Base-by-base conservation (phyloP, 1,140 invertebrate species). In the Lysiphlebus fabarum region DNA sequence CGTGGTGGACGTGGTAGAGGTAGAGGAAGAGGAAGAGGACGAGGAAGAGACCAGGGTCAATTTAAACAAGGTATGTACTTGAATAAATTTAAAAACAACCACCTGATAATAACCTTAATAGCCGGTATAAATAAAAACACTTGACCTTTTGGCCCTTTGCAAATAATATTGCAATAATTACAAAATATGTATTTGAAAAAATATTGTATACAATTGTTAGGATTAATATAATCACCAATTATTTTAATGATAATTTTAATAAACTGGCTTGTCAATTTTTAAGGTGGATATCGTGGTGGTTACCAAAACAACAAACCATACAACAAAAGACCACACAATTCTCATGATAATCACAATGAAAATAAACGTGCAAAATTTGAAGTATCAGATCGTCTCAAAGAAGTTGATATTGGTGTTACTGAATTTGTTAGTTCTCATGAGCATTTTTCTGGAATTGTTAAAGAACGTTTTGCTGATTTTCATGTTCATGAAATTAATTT, bases 401-500 rank as follows among this genome's bases (percentile, higher is more conserved):
- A 91, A 77, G 73, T 77, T 26, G 84, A 92, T 68, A 87, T 92
- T 57, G 90, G 90, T 10, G 90, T 93, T 1, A 89, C 87, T 0
- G 86, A 94, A 69, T 92, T 85, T 68, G 77, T 90, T 7, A 84
- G 82, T 54, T 63, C 81, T 1, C 78, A 83, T 65, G 68, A 81
- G 58, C 89, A 90, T 4, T 92, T 91, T 66, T 82, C 77, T 62
- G 91, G 85, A 9, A 83, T 91, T 33, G 83, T 93, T 0, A 92
- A 93, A 71, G 86, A 71, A 70, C 88, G 92, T 68, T 95, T 86
- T 77, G 90, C 90, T 37, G 93, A 95, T 77, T 96, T 96, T 70
- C 90, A 94, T 75, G 93, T 96, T 0, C 90, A 93, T 74, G 93
- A 96, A 83, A 90, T 96, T 51, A 84, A 86, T 73, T 65, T 76